Evolutionary conservation across 2,113 vertebrate species (phyloP), one percentile per base, ranked within the genome.

Genomic region (Calidris pygmaea): DNA sequence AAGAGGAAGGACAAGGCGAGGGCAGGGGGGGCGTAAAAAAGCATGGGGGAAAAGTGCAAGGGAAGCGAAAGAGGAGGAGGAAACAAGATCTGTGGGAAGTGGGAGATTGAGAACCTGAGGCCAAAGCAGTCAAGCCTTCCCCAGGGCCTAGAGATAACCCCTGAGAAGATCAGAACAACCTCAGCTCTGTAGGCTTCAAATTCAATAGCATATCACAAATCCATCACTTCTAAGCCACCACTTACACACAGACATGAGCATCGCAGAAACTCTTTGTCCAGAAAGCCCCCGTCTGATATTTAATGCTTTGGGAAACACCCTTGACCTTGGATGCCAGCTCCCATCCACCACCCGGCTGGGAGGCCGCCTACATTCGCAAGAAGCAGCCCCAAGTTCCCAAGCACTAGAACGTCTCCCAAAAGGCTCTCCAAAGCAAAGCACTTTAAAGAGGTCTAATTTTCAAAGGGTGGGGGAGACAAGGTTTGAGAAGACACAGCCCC

Each of bases 1-100:
- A 82, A 68, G 19, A 67, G 65, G 86, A 95, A 92, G 81, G 74
- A 87, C 14, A 65, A 59, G 77, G 53, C 6, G 52, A 27, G 52
- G 26, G 27, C 8, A 5, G 17, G 60, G 5, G 8, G 20, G 17
- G 30, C 8, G 7, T 10, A 60, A 81, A 27, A 58, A 62, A 45
- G 27, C 53, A 14, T 1, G 2, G 18, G 43, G 55, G 67, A 9
- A 9, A 85, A 92, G 76, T 26, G 22, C 18, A 74, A 82, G 67
- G 50, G 55, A 94, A 91, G 90, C 4, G 34, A 87, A 93, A 85
- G 53, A 82, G 81, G 76, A 73, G n/a, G 59, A 94, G 89, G 85
- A 78, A 79, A 79, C 56, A 56, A 34, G 82, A 50, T 53, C 80
- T 88, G 92, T 67, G 66, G 85, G 72, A 86, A 94, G 92, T 11